Conservation (phyloP, 2,888 invertebrate genomes). For the Cephus nigrinus region DNA sequence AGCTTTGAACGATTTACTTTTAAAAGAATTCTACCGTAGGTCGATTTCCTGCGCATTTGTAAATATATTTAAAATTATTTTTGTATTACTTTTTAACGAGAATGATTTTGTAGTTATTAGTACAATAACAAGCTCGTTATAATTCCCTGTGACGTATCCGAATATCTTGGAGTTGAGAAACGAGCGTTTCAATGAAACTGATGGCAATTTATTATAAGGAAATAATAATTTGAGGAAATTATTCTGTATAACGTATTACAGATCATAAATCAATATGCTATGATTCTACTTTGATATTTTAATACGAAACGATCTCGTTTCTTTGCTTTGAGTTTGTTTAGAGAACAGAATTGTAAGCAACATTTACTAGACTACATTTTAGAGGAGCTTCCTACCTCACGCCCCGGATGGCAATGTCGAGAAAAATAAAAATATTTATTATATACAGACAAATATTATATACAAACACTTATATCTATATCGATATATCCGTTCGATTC, state of each 20-base stretch:
- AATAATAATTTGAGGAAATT: background rate
- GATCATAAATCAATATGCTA: background rate
- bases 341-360: background rate
- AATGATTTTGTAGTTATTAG: background rate
- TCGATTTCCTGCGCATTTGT: constrained; percentile 17
- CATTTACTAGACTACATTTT: background rate
- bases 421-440: background rate
- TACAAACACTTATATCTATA: background rate
- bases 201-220: background rate
- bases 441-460: background rate
- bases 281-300: background rate
- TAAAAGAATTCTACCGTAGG: constrained; percentile 5
- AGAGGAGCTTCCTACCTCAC: background rate
- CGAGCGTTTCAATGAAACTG: background rate
- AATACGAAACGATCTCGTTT: background rate
- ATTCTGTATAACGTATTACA: background rate
- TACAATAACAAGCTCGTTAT: background rate
- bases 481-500: background rate
- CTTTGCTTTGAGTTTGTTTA: background rate
- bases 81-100: constrained; percentile 23
- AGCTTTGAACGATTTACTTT: constrained; percentile 5
- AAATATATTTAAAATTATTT: constrained; percentile 29
- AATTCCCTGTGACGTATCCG: background rate
- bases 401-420: background rate
- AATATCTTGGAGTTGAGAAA: background rate